phyloP scores from a whole-genome alignment of 2,113 vertebrate genomes.

The Nycticorax nycticorax region DNA sequence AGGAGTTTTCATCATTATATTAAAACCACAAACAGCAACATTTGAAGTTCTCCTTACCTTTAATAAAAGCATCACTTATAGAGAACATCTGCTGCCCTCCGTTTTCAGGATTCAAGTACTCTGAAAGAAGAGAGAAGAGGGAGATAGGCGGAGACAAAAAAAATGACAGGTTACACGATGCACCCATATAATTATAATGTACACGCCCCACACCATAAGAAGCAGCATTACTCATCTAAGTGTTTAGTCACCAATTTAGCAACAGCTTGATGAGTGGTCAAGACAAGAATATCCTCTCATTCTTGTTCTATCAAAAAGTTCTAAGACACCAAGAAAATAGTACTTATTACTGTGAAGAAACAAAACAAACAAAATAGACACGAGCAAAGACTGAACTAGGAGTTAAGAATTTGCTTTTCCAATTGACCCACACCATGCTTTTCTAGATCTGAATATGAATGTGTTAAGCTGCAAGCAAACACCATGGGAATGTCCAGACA shows the following conservation, averaged over 20 bases:
- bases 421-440: not conserved
- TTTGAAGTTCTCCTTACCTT: constrained; percentile 79
- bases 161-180: constrained; percentile 47
- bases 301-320: constrained; percentile 28
- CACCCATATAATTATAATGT: constrained; percentile 51
- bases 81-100: constrained; percentile 91
- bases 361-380: not conserved
- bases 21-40: not conserved
- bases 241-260: constrained; percentile 49
- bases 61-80: constrained; percentile 98
- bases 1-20: not conserved
- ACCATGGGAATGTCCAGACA: not conserved
- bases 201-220: constrained; percentile 65
- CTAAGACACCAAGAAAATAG: not conserved
- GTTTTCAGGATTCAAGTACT: constrained; percentile 90
- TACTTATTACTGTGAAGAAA: not conserved
- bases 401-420: not conserved
- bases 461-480: not conserved
- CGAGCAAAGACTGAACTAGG: not conserved
- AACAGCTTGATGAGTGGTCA: constrained; percentile 30
- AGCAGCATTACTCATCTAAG: constrained; percentile 51
- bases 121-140: constrained; percentile 74
- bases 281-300: constrained; percentile 40
- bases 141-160: constrained; percentile 60
- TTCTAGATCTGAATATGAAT: not conserved